These are phyloP conservation scores for Ephialtes manifestator DNA, from an alignment of 2,888 invertebrate genomes.

Conservation along the genomic window DNA sequence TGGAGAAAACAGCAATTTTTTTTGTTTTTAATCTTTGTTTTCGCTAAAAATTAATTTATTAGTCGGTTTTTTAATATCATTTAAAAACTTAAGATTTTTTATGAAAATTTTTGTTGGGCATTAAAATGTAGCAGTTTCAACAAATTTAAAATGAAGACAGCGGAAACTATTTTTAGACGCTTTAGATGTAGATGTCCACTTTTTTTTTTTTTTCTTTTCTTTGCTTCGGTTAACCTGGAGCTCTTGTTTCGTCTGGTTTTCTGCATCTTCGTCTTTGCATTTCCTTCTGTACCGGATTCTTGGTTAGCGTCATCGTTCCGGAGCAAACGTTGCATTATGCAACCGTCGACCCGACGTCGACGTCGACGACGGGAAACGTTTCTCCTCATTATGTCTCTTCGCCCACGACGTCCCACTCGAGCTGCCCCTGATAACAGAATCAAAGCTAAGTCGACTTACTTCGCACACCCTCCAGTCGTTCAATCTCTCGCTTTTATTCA, in stretches of 20 bases:
- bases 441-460: constrained; percentile 66
- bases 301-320: constrained; percentile 40
- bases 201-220: constrained; percentile 1
- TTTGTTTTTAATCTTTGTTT: no score
- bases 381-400: constrained; percentile 70
- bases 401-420: constrained; percentile 69
- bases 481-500: constrained; percentile 52
- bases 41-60: neutral
- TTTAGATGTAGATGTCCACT: neutral
- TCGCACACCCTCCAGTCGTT: constrained; percentile 34
- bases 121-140: neutral
- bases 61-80: neutral
- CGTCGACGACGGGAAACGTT: constrained; percentile 69
- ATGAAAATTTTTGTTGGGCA: neutral
- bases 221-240: neutral
- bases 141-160: neutral
- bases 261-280: constrained; percentile 10
- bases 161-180: neutral
- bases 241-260: constrained; percentile 7
- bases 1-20: no score
- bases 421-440: constrained; percentile 68
- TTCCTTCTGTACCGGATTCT: constrained; percentile 25
- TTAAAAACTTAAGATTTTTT: neutral
- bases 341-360: constrained; percentile 55
- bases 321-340: constrained; percentile 65